A percentile compares a stretch with the other conserved stretches of the same genome.
Conservation (phyloP, 2,888 invertebrate genomes). For the Eristalis pertinax region DNA sequence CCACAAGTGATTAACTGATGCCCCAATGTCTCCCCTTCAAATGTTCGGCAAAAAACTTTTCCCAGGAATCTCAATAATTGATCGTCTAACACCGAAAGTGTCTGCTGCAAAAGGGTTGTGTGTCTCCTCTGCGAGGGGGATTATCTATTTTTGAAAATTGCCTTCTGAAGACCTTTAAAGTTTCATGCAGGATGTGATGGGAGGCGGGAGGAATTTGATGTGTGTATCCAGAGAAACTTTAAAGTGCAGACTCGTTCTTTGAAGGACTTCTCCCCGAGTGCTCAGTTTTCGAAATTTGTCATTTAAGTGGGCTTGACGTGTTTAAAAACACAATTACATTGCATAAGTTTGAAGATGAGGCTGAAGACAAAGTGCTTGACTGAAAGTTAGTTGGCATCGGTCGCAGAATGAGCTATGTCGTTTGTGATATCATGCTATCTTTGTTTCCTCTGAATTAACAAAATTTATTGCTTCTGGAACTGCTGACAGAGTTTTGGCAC, state of each 20-base stretch:
- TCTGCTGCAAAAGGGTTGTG: background rate
- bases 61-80: background rate
- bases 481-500: too few relatives aligned
- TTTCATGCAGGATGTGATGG: background rate
- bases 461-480: too few relatives aligned
- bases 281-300: background rate
- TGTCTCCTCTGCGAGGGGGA: background rate
- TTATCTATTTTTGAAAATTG: background rate
- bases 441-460: too few relatives aligned
- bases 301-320: background rate
- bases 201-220: background rate
- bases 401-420: too few relatives aligned
- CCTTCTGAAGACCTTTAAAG: background rate
- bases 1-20: constrained; percentile 46
- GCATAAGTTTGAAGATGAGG: background rate
- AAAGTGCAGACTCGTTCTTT: background rate
- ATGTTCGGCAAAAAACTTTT: background rate
- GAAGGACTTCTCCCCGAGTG: background rate
- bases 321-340: background rate
- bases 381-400: too few relatives aligned
- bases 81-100: background rate
- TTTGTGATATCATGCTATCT: too few relatives aligned
- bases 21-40: background rate
- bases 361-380: too few relatives aligned
- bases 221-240: background rate